Evolutionary conservation across 1,140 invertebrate species (phyloP), one percentile per base, ranked within the genome.

Genomic region (Cheumatopsyche charites): DNA sequence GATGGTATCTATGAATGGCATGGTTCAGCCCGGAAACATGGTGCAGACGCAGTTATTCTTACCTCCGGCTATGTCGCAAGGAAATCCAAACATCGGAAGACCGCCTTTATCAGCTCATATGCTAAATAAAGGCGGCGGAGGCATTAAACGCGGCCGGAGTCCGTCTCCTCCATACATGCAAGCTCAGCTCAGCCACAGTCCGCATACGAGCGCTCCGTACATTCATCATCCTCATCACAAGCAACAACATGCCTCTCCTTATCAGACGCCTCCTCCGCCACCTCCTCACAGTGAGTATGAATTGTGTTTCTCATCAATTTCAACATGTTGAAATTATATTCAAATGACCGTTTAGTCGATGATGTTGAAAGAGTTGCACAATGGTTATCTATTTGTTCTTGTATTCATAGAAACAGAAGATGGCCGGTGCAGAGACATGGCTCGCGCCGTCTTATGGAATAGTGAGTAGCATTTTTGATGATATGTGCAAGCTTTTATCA

Each of bases 341-440:
- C 12, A 42, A 42, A 42, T 36, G 29, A 3, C 29, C 29, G 29
- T 36, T 9, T 36, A 4, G 9, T 36, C 7, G 19, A 5, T n/a
- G 55, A 25, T 23, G 55, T 0, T 58, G 7, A 23, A 25, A 7
- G 23, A 25, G 13, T 58, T 25, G 23, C 15, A 52, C 49, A 52
- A 3, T 19, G 19, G 49, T 52, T 19, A 76, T 74, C 76, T 78
- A 29, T 29, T 55, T 65, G 19, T 71, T 71, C n/a, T 74, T 82
- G 83, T 83, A 83, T 86, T 87, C 90, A 77, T 85, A 92, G 91
- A 92, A 85, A 87, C 90, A 81, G 91, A 92, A 80, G 90, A 91
- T 81, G 88, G 87, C 80, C 86, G 90, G 76, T 86, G 88, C 80
- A 88, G 89, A 80, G 89, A 90, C 79, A 90, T 91, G 86, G 23